phyloP scores from a whole-genome alignment of 2,888 invertebrate genomes.

The Chaetogeoica ovagalla region DNA sequence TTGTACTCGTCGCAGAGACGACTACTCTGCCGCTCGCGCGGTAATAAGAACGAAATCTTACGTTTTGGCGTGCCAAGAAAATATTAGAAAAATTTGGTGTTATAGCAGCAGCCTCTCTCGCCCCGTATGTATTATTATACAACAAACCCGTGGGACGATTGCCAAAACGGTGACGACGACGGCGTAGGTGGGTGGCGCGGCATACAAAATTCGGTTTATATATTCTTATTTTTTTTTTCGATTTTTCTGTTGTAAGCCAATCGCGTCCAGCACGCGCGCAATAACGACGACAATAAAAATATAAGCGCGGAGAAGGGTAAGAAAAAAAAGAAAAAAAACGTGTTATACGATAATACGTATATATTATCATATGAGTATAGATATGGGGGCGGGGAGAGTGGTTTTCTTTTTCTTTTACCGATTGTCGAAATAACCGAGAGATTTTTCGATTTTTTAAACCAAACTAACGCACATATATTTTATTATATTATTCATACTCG shows the following conservation, averaged over 20 bases:
- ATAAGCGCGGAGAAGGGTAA: neutral
- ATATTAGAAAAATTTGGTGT: constrained; percentile 20
- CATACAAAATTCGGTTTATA: neutral
- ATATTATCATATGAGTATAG: too few relatives aligned
- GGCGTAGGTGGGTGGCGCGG: too few relatives aligned
- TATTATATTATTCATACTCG: neutral
- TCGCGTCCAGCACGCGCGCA: neutral
- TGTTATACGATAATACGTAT: neutral
- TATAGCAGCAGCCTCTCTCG: too few relatives aligned
- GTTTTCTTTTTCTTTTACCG: too few relatives aligned
- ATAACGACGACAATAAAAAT: neutral
- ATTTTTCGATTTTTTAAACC: too few relatives aligned
- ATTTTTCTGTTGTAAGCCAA: constrained; percentile 1
- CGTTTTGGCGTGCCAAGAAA: constrained; percentile 1
- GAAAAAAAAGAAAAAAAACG: neutral
- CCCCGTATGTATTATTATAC: too few relatives aligned
- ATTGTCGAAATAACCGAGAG: too few relatives aligned
- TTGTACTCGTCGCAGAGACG: neutral
- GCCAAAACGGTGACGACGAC: constrained; percentile 21
- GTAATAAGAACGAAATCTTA: neutral
- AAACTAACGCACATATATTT: too few relatives aligned
- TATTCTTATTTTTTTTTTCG: constrained; percentile 12
- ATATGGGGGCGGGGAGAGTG: too few relatives aligned
- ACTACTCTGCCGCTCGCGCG: neutral
- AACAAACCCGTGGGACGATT: constrained; percentile 18